A percentile compares a stretch with the other conserved stretches of the same genome.
Conservation (phyloP, 2,113 vertebrate species). For the Sander vitreus region DNA sequence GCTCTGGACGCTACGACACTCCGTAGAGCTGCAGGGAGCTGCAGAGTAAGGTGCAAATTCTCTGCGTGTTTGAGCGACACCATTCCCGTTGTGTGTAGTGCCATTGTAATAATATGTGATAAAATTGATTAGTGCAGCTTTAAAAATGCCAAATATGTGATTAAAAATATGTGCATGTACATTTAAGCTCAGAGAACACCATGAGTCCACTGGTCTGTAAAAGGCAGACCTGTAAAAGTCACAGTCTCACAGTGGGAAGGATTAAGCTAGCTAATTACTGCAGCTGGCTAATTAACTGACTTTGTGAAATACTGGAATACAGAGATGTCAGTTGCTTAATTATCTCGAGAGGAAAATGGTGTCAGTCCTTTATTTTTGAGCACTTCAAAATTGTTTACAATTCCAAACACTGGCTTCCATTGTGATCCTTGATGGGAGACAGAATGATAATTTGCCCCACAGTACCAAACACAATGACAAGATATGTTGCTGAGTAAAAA, state of each 20-base stretch:
- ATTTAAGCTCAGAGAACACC: slow-evolving; percentile 1
- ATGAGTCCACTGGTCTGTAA: slow-evolving; percentile 14
- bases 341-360: slow-evolving; percentile 39
- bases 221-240: slow-evolving; percentile 12
- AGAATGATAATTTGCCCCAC: background rate
- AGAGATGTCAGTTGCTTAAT: slow-evolving; percentile 47
- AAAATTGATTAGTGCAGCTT: background rate
- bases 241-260: slow-evolving; percentile 31
- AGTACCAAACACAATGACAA: background rate
- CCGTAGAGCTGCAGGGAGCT: background rate
- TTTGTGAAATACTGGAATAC: slow-evolving; percentile 22
- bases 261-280: slow-evolving; percentile 57
- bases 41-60: background rate
- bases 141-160: slow-evolving; percentile 10
- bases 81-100: background rate
- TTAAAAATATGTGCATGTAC: slow-evolving; percentile 4
- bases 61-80: background rate
- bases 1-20: background rate
- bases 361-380: slow-evolving; percentile 34
- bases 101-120: background rate
- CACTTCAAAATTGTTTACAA: slow-evolving; percentile 35
- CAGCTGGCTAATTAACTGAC: slow-evolving; percentile 58
- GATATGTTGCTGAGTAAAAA: background rate
- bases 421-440: slow-evolving; percentile 1
- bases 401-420: slow-evolving; percentile 21